phyloP scores from a whole-genome alignment of 2,797 vertebrate genomes.

The Xiphophorus birchmanni region DNA sequence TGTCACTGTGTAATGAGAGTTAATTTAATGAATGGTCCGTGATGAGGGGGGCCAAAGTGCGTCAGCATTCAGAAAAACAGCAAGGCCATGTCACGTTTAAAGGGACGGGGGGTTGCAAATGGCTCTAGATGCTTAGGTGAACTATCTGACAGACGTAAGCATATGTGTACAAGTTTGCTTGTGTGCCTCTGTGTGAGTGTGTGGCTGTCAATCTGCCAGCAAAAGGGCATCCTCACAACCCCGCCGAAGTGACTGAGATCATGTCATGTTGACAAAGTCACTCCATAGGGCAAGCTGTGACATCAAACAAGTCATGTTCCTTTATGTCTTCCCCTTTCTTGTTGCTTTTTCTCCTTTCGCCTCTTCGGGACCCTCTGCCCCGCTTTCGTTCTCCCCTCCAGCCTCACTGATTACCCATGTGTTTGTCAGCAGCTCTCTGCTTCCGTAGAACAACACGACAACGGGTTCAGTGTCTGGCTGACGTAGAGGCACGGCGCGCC shows the following conservation, averaged over 20 bases:
- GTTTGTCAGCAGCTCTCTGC: constrained; percentile 78
- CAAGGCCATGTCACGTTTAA: constrained; percentile 60
- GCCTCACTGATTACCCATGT: constrained; percentile 54
- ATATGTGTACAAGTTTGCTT: constrained; percentile 43
- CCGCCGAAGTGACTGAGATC: constrained; percentile 57
- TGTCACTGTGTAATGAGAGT: constrained; percentile 63
- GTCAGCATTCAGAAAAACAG: constrained; percentile 73
- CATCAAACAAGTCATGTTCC: constrained; percentile 73
- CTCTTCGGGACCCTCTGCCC: constrained; percentile 45
- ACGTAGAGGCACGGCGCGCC: constrained; percentile 70
- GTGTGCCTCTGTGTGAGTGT: constrained; percentile 28
- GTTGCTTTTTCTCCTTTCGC: constrained; percentile 54
- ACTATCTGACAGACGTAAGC: constrained; percentile 71
- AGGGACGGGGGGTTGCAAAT: constrained; percentile 67
- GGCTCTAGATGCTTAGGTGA: constrained; percentile 58
- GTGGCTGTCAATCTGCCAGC: constrained; percentile 48
- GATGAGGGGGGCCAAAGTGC: constrained; percentile 72
- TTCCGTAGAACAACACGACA: constrained; percentile 79
- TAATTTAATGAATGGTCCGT: constrained; percentile 74
- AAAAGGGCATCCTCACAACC: constrained; percentile 60
- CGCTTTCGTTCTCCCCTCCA: constrained; percentile 21
- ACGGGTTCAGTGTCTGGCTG: constrained; percentile 71
- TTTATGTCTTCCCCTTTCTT: constrained; percentile 75
- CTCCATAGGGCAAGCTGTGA: constrained; percentile 61
- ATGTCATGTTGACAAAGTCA: constrained; percentile 65